Percentiles rank a stretch among this genome's conserved stretches.
These are phyloP conservation scores for Takifugu bimaculatus DNA, from an alignment of 2,113 vertebrate species.

Conservation along the genomic window DNA sequence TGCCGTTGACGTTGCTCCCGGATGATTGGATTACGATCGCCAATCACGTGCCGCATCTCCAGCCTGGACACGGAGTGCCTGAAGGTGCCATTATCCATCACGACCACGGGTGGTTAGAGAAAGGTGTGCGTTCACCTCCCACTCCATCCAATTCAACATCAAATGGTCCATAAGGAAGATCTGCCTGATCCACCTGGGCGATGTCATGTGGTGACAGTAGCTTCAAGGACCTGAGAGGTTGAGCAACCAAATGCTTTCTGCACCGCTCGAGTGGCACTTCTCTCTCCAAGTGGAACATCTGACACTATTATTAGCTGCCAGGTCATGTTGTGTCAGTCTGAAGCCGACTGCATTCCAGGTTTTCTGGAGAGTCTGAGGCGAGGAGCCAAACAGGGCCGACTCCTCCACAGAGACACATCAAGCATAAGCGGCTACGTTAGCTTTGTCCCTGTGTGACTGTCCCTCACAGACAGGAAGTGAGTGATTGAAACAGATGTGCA, in stretches of 20 bases:
- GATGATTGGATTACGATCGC: slow-evolving; percentile 14
- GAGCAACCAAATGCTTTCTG: neutral
- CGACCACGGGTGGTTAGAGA: neutral
- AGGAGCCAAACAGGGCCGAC: slow-evolving; percentile 22
- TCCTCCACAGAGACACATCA: slow-evolving; percentile 40
- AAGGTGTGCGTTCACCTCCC: neutral
- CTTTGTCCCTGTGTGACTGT: slow-evolving; percentile 50
- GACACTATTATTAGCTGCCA: slow-evolving; percentile 48
- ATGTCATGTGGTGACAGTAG: too few species aligned
- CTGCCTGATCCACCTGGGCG: too few species aligned
- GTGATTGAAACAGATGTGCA: slow-evolving; percentile 46
- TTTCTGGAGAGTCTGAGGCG: slow-evolving; percentile 27
- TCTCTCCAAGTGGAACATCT: neutral
- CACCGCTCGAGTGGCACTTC: slow-evolving; percentile 1
- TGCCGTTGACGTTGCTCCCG: neutral
- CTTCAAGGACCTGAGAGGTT: too few species aligned
- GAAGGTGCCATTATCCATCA: neutral
- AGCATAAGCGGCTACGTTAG: slow-evolving; percentile 50
- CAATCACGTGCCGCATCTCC: neutral
- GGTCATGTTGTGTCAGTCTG: slow-evolving; percentile 25
- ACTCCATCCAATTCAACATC: neutral
- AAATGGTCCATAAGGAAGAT: neutral
- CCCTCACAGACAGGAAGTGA: slow-evolving; percentile 52
- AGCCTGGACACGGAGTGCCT: slow-evolving; percentile 6
- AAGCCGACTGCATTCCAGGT: slow-evolving; percentile 24